These are phyloP conservation scores for Conistra vaccinii DNA, from an alignment of 2,888 invertebrate species.

Conservation along the genomic window DNA sequence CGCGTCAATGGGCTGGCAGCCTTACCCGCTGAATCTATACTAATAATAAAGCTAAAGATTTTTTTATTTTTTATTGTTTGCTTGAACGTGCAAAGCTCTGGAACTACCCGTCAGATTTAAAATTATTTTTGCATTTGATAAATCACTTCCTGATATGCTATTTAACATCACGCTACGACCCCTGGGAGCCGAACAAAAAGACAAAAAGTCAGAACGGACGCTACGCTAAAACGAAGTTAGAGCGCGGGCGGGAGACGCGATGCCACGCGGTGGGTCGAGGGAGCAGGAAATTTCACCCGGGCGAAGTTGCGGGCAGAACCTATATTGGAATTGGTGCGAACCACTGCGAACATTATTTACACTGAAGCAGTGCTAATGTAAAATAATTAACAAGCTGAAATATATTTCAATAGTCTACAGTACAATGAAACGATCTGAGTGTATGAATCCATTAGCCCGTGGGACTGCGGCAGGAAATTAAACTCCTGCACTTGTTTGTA, in stretches of 20 bases:
- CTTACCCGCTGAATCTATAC: no score
- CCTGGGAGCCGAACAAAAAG: background rate
- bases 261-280: background rate
- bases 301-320: background rate
- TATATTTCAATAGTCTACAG: slow-evolving; percentile 30
- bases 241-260: background rate
- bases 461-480: slow-evolving; percentile 55
- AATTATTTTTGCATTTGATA: no score
- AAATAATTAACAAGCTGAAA: slow-evolving; percentile 35
- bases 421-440: slow-evolving; percentile 32
- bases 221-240: background rate
- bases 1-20: no score
- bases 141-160: no score
- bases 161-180: no score
- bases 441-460: slow-evolving; percentile 44
- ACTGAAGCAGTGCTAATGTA: slow-evolving; percentile 10
- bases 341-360: slow-evolving; percentile 5
- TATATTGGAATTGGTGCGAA: background rate
- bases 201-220: background rate
- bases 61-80: no score
- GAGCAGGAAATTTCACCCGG: background rate
- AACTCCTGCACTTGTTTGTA: slow-evolving; percentile 38
- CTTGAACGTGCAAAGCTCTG: no score
- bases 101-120: no score
- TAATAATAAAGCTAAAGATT: no score